These are phyloP conservation scores for Cosmopolites sordidus DNA, from an alignment of 2,888 invertebrate species.

Conservation along the genomic window DNA sequence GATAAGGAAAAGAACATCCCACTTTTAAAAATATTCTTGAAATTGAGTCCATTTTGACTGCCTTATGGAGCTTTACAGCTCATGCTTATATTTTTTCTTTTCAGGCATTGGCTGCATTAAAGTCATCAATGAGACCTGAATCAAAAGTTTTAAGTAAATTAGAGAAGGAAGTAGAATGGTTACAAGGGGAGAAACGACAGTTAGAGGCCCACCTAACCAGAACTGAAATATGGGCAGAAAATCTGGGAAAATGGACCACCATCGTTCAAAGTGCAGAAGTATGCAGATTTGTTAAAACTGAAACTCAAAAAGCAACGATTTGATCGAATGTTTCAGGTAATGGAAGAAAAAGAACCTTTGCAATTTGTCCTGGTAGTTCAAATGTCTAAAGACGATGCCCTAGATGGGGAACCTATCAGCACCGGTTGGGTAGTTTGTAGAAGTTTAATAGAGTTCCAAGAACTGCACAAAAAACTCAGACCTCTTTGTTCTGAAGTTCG, in stretches of 20 bases:
- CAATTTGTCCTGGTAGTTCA: conserved; percentile 79
- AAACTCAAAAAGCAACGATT: too few species aligned
- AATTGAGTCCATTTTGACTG: too few species aligned
- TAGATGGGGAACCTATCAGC: conserved; percentile 54
- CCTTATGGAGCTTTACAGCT: too few species aligned
- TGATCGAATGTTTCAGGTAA: conserved; percentile 33
- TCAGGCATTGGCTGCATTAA: conserved; percentile 74
- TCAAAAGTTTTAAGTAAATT: conserved; percentile 74
- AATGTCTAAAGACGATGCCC: conserved; percentile 61
- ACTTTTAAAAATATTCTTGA: too few species aligned
- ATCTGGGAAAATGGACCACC: conserved; percentile 83
- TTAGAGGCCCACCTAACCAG: conserved; percentile 79
- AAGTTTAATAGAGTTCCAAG: conserved; percentile 62
- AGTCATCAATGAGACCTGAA: conserved; percentile 77
- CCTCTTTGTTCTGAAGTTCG: conserved; percentile 78
- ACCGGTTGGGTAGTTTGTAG: conserved; percentile 66
- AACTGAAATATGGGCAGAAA: conserved; percentile 87
- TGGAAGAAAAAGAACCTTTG: conserved; percentile 54
- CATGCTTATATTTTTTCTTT: too few species aligned
- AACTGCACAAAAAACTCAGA: conserved; percentile 76
- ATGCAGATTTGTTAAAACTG: conserved; percentile 23
- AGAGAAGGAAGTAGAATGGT: conserved; percentile 78
- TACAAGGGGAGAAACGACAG: conserved; percentile 74
- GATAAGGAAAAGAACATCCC: too few species aligned
- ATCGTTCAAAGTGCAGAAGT: conserved; percentile 80